phyloP scores from a whole-genome alignment of 2,797 vertebrate genomes.

The Nannoperca australis region DNA sequence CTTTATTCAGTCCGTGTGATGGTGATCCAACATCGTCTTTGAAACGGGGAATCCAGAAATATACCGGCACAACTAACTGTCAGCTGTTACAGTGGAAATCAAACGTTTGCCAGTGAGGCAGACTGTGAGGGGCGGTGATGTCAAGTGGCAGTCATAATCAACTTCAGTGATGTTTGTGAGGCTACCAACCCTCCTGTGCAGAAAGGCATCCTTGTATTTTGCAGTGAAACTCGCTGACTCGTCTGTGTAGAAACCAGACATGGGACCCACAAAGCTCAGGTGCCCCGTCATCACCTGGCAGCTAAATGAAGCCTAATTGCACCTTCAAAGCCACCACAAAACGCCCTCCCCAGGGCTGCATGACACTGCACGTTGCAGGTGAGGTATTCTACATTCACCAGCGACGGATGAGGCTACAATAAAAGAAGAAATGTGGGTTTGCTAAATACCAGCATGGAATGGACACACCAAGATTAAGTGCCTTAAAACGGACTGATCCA shows the following conservation, averaged over 20 bases:
- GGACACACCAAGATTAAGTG: constrained; percentile 34
- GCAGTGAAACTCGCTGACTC: constrained; percentile 61
- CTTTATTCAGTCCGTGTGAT: constrained; percentile 29
- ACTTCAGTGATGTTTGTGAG: constrained; percentile 9
- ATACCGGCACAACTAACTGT: background rate
- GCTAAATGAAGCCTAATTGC: constrained; percentile 76
- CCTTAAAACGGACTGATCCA: constrained; percentile 41
- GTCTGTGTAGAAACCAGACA: constrained; percentile 68
- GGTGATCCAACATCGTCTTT: constrained; percentile 41
- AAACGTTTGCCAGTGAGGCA: constrained; percentile 8
- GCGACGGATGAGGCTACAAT: constrained; percentile 55
- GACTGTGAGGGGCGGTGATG: constrained; percentile 23
- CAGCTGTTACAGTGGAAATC: constrained; percentile 7
- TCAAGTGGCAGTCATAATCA: constrained; percentile 21
- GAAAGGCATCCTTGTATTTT: constrained; percentile 11
- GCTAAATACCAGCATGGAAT: constrained; percentile 38
- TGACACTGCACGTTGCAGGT: constrained; percentile 75
- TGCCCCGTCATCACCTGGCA: constrained; percentile 65
- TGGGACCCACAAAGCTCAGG: constrained; percentile 41
- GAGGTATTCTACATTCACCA: constrained; percentile 55
- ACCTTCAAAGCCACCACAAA: constrained; percentile 68
- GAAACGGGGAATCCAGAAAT: constrained; percentile 38
- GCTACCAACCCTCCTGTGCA: constrained; percentile 20
- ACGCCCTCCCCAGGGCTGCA: constrained; percentile 63
- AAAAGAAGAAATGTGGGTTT: constrained; percentile 57